phyloP scores from a whole-genome alignment of 2,888 invertebrate species.

The Chesias legatella region DNA sequence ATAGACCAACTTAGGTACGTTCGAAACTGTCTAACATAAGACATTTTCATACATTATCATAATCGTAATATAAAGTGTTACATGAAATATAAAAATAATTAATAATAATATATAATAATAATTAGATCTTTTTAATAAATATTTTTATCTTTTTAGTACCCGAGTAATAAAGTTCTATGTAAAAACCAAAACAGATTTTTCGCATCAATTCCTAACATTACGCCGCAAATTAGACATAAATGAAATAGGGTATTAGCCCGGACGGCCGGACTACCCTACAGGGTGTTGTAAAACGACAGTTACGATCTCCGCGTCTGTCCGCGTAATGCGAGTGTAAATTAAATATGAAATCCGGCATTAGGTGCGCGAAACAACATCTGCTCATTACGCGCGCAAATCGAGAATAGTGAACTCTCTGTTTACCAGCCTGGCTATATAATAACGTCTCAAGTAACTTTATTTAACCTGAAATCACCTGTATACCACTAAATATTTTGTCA shows the following conservation, averaged over 20 bases:
- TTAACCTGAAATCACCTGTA: no score
- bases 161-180: conserved; percentile 2
- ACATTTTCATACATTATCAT: no score
- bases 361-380: conserved; percentile 27
- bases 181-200: conserved; percentile 2
- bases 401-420: no score
- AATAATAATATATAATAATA: no score
- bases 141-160: neutral
- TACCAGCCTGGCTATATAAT: no score
- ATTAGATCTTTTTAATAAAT: no score
- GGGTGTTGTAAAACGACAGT: conserved; percentile 56
- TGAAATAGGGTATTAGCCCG: conserved; percentile 48
- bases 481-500: no score
- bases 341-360: conserved; percentile 36
- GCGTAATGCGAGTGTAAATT: conserved; percentile 32
- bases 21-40: no score
- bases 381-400: conserved; percentile 22
- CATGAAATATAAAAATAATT: no score
- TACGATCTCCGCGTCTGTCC: conserved; percentile 28
- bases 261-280: conserved; percentile 44
- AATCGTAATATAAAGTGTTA: no score
- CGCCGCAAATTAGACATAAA: conserved; percentile 53
- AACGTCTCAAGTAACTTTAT: no score
- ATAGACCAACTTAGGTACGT: no score
- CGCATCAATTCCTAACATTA: conserved; percentile 23